Percentiles rank a stretch among this genome's conserved stretches.
Evolutionary conservation across 1,140 invertebrate species (phyloP).

Genomic region (Ostrea edulis): DNA sequence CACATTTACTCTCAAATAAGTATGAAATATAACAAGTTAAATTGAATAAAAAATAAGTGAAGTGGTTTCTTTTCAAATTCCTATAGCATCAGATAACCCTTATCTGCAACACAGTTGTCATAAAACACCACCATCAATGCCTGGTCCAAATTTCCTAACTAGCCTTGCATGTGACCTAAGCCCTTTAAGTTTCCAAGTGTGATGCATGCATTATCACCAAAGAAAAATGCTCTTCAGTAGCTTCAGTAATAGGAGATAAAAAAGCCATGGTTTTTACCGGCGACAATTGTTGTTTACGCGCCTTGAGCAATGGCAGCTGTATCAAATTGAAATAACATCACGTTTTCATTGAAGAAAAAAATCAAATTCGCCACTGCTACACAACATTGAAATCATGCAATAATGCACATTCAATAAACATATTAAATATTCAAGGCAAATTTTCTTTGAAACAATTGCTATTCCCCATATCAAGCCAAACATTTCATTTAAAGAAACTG

Average conservation of each 20-base stretch:
- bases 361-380: background rate
- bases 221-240: background rate
- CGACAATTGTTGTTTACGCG: conserved; percentile 25
- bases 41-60: background rate
- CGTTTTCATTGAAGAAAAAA: background rate
- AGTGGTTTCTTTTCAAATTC: background rate
- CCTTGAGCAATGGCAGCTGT: conserved; percentile 28
- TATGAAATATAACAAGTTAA: background rate
- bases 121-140: background rate
- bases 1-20: background rate
- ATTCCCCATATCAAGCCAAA: background rate
- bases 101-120: background rate
- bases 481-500: background rate
- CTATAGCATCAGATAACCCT: background rate
- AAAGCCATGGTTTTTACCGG: background rate
- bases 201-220: conserved; percentile 15
- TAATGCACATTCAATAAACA: background rate
- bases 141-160: background rate
- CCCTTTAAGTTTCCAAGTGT: background rate
- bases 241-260: conserved; percentile 1
- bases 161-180: background rate
- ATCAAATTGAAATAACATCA: conserved; percentile 27
- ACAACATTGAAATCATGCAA: background rate
- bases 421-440: background rate
- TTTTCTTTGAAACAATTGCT: background rate